phyloP scores from a whole-genome alignment of 2,797 vertebrate genomes.

The Ctenosaura bakeri region DNA sequence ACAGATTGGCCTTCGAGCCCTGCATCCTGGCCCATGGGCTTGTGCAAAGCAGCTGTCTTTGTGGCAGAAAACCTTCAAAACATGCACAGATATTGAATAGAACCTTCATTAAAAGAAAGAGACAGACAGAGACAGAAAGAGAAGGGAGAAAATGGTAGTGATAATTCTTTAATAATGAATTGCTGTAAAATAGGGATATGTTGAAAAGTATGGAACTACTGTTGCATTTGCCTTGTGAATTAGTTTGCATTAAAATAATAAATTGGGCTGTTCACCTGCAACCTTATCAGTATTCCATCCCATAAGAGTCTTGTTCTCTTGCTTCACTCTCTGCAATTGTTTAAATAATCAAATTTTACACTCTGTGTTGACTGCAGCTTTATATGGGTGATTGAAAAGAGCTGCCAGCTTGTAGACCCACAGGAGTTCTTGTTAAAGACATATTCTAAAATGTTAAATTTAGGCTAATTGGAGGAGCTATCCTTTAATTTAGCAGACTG shows the following conservation, averaged over 20 bases:
- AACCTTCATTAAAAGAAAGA: too few relatives aligned
- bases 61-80: too few relatives aligned
- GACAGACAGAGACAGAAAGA: too few relatives aligned
- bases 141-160: background rate
- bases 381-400: constrained; percentile 61
- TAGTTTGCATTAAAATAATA: constrained; percentile 11
- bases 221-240: background rate
- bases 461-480: constrained; percentile 74
- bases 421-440: constrained; percentile 67
- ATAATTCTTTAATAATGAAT: background rate
- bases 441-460: constrained; percentile 75
- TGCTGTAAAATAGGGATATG: background rate
- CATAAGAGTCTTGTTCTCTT: constrained; percentile 40
- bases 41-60: too few relatives aligned
- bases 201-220: background rate
- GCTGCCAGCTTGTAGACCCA: constrained; percentile 69
- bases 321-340: constrained; percentile 28
- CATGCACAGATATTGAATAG: too few relatives aligned
- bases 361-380: constrained; percentile 45
- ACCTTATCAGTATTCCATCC: constrained; percentile 5
- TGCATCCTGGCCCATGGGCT: too few relatives aligned
- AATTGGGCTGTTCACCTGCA: constrained; percentile 27
- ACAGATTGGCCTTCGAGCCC: too few relatives aligned
- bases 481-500: constrained; percentile 75
- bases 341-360: constrained; percentile 53